These are phyloP conservation scores for Silurus meridionalis DNA, from an alignment of 2,113 vertebrate genomes.

Conservation along the genomic window DNA sequence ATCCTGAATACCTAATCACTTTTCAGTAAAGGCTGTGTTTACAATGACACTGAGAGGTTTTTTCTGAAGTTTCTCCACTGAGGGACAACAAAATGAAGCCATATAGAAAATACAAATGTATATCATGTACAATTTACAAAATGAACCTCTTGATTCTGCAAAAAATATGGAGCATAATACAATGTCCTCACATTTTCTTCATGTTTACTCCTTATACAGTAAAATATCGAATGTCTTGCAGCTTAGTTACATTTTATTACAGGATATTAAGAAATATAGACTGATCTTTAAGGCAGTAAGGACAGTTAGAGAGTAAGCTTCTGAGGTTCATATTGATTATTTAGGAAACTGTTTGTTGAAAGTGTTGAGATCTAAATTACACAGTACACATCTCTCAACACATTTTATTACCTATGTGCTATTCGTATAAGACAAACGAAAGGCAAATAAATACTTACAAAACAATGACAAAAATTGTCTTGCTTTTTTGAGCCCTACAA, in stretches of 20 bases:
- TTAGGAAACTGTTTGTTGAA: neutral
- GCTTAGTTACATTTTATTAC: neutral
- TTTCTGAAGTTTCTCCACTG: neutral
- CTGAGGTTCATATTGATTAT: neutral
- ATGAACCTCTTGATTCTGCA: neutral
- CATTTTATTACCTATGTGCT: neutral
- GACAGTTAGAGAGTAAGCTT: neutral
- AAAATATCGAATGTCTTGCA: neutral
- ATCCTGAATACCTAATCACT: constrained; percentile 82
- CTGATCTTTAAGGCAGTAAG: neutral
- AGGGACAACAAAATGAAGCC: neutral
- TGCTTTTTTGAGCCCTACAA: neutral
- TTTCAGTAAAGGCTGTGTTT: constrained; percentile 59
- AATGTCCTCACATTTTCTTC: neutral
- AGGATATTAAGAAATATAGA: neutral
- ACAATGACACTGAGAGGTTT: neutral
- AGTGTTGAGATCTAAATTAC: neutral
- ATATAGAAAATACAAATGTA: neutral
- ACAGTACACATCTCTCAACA: neutral
- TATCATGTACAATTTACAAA: neutral
- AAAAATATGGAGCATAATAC: neutral
- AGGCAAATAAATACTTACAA: neutral
- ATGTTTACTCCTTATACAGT: too few species aligned
- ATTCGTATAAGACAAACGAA: neutral
- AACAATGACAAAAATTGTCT: too few species aligned